Base-by-base conservation (phyloP, 1,140 invertebrate species). In the Himalopsyche phryganea region DNA sequence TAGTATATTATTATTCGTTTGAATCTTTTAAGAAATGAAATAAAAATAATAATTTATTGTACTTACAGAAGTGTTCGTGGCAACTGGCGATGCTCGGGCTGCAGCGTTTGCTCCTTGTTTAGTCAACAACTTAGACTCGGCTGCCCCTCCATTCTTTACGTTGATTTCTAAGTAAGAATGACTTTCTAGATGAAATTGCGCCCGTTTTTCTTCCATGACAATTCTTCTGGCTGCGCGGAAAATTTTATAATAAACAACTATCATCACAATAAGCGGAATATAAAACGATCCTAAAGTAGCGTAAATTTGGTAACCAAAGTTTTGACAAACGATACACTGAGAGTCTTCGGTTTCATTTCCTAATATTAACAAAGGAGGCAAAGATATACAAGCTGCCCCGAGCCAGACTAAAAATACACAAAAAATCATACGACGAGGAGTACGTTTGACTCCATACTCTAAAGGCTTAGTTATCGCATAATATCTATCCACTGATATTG, bases 391-490 rank as follows among this genome's bases (percentile, higher is more conserved):
- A 5, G 90, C 90, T 0, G 92, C 91, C 28, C 87, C 85, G 60
- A 92, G 75, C 94, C 94, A 96, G 23, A 96, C 92, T n/a, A 91
- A 74, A 36, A 86, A 82, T 41, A 96, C 89, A 70, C 91, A 92
- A 36, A 88, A 75, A 53, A 90, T 83, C 85, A 94, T 94, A 41
- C 92, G 81, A 44, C 83, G 81, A 0, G 90, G 90, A 1, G 91
- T 93, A 50, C 92, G 81, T 69, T 91, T 91, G 2, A 92, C 89
- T 6, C 90, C 90, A 70, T 95, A 93, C 67, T 94, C 89, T 51
- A 96, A 74, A 6, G 92, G 92, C 67, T 92, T 91, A 6, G 91
- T 94, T 45, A 96, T 96, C 15, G 93, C 92, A 70, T 90, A 90
- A 72, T 93, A 95, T 64, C 89, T 80, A 70, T 93, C 90, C 19